Base-by-base conservation (phyloP, 2,113 vertebrate genomes). In the Anarrhichthys ocellatus region DNA sequence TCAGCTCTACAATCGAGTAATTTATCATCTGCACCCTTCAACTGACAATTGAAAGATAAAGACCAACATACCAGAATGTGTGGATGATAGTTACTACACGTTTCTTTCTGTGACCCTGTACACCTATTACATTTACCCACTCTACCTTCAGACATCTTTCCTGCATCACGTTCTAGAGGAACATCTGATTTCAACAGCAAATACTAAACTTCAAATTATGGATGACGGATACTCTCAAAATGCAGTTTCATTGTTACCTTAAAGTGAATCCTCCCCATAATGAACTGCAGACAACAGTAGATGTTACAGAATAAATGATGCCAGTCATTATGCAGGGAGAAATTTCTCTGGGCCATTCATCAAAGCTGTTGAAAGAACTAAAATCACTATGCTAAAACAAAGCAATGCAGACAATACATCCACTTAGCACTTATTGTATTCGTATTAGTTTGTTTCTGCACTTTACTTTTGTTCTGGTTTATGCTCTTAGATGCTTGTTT, bases 341-440 rank as follows among this genome's bases (percentile, higher is more conserved):
- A 29, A 54, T 85, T 71, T 84, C 22, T 72, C 29, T 24, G 38
- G 7, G 68, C 59, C 15, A 73, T 83, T 80, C 48, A 83, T 80
- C 64, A 85, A 80, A 72, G 73, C 73, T 58, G 38, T 48, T 59
- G 20, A 70, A 61, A 52, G 63, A 27, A 44, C 42, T 36, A 66
- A 40, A 74, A 6, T 17, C 32, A 22, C 46, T 63, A 69, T 40
- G 17, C 62, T 79, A 29, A 79, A 83, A 88, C 29, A 80, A 83
- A 83, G 42, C 74, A 74, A 66, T 82, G 78, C 44, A 78, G 63
- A 78, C 50, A 87, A 84, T 86, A n/a, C 54, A 62, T 76, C 61
- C 32, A 32, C 32, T 32, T 32, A 32, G 32, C 3, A 32, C 32
- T 32, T 32, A 32, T 32, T 32, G 32, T 32, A 4, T 4, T 32